A percentile compares a stretch with the other conserved stretches of the same genome.
phyloP scores from a whole-genome alignment of 2,888 invertebrate species.

The Caenorhabditis sulstoni region DNA sequence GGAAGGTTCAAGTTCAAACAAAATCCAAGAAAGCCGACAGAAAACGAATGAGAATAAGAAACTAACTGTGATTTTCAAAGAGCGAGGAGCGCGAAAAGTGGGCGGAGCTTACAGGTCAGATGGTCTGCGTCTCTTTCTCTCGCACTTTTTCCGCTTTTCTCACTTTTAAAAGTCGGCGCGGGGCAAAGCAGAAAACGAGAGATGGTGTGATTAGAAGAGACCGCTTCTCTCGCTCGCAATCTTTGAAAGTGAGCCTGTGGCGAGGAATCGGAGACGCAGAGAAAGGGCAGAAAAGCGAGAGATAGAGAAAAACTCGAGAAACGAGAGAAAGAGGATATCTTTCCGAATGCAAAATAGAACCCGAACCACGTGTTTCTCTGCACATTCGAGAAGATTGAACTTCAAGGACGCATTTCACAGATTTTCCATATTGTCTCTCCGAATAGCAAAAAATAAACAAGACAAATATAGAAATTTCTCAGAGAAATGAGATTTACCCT shows the following conservation, averaged over 20 bases:
- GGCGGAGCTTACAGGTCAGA: constrained; percentile 25
- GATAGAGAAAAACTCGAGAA: background rate
- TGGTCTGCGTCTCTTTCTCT: constrained; percentile 8
- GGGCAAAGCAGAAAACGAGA: background rate
- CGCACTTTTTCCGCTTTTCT: background rate
- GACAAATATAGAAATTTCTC: too few relatives aligned
- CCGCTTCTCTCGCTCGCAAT: background rate
- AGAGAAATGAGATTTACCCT: too few relatives aligned
- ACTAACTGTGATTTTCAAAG: constrained; percentile 25
- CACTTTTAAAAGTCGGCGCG: constrained; percentile 2
- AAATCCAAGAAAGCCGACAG: too few relatives aligned
- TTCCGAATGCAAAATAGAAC: too few relatives aligned
- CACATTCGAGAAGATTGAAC: too few relatives aligned
- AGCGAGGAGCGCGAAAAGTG: constrained; percentile 4
- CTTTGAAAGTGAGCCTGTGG: constrained; percentile 29
- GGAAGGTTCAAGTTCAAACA: too few relatives aligned
- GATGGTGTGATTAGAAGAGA: constrained; percentile 6
- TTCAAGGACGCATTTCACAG: too few relatives aligned
- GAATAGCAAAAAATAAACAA: too few relatives aligned
- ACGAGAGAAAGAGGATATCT: background rate
- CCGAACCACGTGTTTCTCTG: too few relatives aligned
- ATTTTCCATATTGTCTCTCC: too few relatives aligned
- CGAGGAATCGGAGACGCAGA: constrained; percentile 25
- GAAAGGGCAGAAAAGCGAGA: background rate
- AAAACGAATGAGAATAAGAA: background rate